Evolutionary conservation across 92 coral and sea anemone genomes (phyloP).

Genomic region (Galaxea fascicularis): DNA sequence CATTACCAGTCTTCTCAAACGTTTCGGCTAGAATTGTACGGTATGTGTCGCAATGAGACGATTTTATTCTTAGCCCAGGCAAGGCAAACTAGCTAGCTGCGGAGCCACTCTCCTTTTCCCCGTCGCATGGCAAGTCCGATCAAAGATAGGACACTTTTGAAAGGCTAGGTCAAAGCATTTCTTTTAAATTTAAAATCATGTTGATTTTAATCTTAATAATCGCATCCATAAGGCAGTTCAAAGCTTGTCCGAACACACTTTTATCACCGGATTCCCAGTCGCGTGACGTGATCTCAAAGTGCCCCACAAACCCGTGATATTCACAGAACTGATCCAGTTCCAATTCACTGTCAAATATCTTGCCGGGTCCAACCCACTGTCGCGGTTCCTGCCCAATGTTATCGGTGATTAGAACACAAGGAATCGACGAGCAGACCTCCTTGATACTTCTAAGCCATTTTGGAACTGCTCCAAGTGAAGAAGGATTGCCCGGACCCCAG

Average conservation of each 20-base stretch:
- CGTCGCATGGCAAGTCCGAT: too few relatives aligned
- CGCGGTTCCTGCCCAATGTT: slow-evolving; percentile 58
- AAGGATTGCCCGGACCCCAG: slow-evolving; percentile 72
- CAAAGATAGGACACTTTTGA: too few relatives aligned
- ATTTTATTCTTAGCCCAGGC: too few relatives aligned
- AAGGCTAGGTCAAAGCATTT: too few relatives aligned
- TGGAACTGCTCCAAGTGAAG: slow-evolving; percentile 62
- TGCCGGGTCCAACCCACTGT: slow-evolving; percentile 70
- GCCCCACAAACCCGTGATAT: slow-evolving; percentile 62
- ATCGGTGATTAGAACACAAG: slow-evolving; percentile 75
- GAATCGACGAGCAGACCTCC: slow-evolving; percentile 44
- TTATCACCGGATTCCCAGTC: slow-evolving; percentile 73
- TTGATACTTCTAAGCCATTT: slow-evolving; percentile 56
- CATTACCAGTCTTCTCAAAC: too few relatives aligned
- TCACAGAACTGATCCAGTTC: slow-evolving; percentile 73
- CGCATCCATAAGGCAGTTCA: slow-evolving; percentile 36
- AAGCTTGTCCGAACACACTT: slow-evolving; percentile 78
- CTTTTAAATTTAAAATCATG: too few relatives aligned
- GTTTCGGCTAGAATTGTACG: too few relatives aligned
- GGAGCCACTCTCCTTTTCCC: too few relatives aligned
- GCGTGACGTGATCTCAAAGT: slow-evolving; percentile 77
- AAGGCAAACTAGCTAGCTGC: too few relatives aligned
- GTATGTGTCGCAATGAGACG: too few relatives aligned
- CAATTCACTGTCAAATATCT: slow-evolving; percentile 58
- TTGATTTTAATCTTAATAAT: slow-evolving; percentile 8